Evolutionary conservation across 2,797 vertebrate species (phyloP).

Genomic region (Platalea minor): DNA sequence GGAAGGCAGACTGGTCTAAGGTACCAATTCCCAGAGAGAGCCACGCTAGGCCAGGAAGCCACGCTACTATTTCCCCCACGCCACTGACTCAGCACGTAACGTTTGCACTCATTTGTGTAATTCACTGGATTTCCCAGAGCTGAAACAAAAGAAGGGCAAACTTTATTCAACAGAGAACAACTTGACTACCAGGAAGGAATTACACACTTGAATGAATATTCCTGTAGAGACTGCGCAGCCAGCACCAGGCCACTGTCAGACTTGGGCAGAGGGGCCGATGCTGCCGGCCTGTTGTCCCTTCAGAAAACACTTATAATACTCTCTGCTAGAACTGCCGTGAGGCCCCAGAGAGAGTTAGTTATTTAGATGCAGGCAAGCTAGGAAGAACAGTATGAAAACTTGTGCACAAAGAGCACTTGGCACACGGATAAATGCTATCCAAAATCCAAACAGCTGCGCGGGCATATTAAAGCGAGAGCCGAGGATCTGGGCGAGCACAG

Average conservation of each 20-base stretch:
- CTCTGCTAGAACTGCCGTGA: not conserved
- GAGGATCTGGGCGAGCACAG: not conserved
- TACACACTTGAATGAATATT: slow-evolving; percentile 17
- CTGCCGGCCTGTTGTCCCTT: not conserved
- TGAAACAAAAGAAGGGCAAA: slow-evolving; percentile 23
- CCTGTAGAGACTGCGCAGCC: not conserved
- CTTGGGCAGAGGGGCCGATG: not conserved
- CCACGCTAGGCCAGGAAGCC: not conserved
- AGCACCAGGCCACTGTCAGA: not conserved
- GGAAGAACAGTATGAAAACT: not conserved
- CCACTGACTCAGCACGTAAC: slow-evolving; percentile 17
- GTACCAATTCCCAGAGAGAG: not conserved
- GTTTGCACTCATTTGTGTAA: not conserved
- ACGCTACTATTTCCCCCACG: not conserved
- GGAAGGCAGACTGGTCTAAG: not conserved
- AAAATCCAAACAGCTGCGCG: not conserved
- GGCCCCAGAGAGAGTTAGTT: not conserved
- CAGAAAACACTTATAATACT: not conserved
- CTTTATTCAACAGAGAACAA: slow-evolving; percentile 2
- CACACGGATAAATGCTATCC: not conserved
- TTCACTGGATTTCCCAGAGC: slow-evolving; percentile 54
- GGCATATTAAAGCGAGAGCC: not conserved
- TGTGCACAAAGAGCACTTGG: not conserved
- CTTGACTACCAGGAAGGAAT: slow-evolving; percentile 40
- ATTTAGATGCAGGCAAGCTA: not conserved